These are phyloP conservation scores for Zaprionus ghesquierei DNA, from an alignment of 1,140 invertebrate genomes.

Conservation along the genomic window DNA sequence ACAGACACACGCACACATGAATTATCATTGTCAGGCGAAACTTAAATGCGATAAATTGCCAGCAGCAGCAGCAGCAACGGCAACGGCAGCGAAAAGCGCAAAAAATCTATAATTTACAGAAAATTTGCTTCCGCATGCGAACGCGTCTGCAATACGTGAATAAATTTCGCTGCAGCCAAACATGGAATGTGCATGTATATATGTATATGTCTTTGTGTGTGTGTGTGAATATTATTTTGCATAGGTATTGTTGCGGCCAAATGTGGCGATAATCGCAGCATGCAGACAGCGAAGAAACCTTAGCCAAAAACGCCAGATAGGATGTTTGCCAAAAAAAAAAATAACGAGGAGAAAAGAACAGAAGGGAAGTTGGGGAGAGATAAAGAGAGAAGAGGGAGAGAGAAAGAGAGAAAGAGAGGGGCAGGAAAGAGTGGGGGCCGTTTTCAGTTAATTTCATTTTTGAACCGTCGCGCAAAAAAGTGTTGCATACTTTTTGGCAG, in stretches of 20 bases:
- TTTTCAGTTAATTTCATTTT: constrained; percentile 67
- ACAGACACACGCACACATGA: constrained; percentile 40
- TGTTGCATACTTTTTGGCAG: constrained; percentile 40
- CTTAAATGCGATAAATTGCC: constrained; percentile 75
- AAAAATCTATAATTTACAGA: constrained; percentile 79
- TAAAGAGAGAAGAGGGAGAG: constrained; percentile 21
- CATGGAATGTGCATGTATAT: constrained; percentile 1
- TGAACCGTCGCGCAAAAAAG: constrained; percentile 19
- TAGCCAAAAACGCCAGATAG: constrained; percentile 49
- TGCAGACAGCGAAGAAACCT: constrained; percentile 31
- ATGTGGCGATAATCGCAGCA: constrained; percentile 53
- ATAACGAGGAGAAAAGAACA: neutral
- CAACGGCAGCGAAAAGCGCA: constrained; percentile 19
- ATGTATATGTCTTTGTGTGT: neutral
- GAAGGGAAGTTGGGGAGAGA: neutral
- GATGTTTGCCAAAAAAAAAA: constrained; percentile 50
- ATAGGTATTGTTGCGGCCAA: constrained; percentile 63
- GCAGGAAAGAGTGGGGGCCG: neutral
- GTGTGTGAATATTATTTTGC: constrained; percentile 33
- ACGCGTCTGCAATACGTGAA: constrained; percentile 22
- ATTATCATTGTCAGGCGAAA: constrained; percentile 76
- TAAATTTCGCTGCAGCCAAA: constrained; percentile 32
- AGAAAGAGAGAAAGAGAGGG: constrained; percentile 15
- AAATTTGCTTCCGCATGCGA: constrained; percentile 72
- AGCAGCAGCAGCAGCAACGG: constrained; percentile 44